phyloP scores from a whole-genome alignment of 2,113 vertebrate species.

The Tonatia bakeri region DNA sequence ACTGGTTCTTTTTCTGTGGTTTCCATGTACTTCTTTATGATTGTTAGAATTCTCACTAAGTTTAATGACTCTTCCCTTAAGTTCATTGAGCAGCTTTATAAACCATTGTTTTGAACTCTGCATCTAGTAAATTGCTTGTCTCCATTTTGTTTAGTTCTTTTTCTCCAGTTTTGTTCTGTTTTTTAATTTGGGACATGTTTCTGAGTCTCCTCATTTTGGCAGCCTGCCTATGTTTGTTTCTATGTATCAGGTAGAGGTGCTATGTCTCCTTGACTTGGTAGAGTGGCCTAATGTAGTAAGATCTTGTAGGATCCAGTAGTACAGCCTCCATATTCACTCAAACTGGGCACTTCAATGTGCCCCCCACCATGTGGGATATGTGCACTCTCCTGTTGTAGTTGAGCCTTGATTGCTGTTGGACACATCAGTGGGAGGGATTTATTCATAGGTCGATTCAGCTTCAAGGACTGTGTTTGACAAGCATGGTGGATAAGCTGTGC shows the following conservation, averaged over 20 bases:
- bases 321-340: background rate
- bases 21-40: background rate
- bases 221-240: background rate
- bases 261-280: background rate
- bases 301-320: background rate
- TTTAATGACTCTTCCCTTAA: background rate
- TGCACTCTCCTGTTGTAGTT: background rate
- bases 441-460: background rate
- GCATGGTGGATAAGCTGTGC: background rate
- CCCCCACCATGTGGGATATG: background rate
- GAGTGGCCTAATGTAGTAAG: background rate
- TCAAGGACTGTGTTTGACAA: background rate
- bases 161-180: background rate
- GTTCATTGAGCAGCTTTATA: background rate
- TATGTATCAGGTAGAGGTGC: background rate
- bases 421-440: background rate
- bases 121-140: background rate
- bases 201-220: background rate
- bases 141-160: background rate
- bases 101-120: background rate
- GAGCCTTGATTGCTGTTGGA: background rate
- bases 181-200: background rate
- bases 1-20: background rate
- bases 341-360: background rate
- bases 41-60: background rate